Base-by-base conservation (phyloP, 1,140 invertebrate species). In the Coboldia fuscipes region DNA sequence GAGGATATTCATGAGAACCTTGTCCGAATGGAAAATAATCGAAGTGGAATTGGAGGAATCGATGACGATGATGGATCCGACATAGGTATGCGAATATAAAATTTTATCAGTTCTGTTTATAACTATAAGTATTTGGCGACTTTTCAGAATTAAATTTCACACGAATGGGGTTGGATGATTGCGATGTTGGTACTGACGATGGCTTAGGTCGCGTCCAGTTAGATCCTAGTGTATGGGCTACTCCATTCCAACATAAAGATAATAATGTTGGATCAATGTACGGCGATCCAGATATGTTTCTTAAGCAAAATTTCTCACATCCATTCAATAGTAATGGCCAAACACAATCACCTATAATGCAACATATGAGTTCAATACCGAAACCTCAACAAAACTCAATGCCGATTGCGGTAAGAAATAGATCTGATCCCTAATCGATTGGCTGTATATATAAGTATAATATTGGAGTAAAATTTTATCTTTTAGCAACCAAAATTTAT, bases 121-220 rank as follows among this genome's bases (percentile, higher is more conserved):
- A 6, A 7, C 12, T 23, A 6, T 7, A 12, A 23, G 22, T n/a
- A n/a, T n/a, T n/a, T n/a, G n/a, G n/a, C n/a, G n/a, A n/a, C n/a
- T n/a, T n/a, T n/a, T n/a, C n/a, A 30, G 51, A 54, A 39, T 29
- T 54, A 16, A 68, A 62, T 45, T 42, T 70, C 14, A 63, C 65
- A 2, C 58, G 65, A 38, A 54, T 70, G 48, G 63, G 65, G 39
- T 44, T 69, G 26, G 66, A 68, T 39, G 63, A 66, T 37, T 60
- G 61, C n/a, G 52, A 55, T 22, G 19, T 54, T 7, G 36, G 42
- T 12, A 50, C 45, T 18, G 55, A 60, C 33, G 62, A 65, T 22
- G 57, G 48, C 37, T 50, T 54, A 15, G 50, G 52, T 19, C 42
- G 54, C n/a, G 36, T 52, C 5, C 51, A 43, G 16, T 35, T 51